These are phyloP conservation scores for Heteronetta atricapilla DNA, from an alignment of 2,113 vertebrate species.

Conservation along the genomic window DNA sequence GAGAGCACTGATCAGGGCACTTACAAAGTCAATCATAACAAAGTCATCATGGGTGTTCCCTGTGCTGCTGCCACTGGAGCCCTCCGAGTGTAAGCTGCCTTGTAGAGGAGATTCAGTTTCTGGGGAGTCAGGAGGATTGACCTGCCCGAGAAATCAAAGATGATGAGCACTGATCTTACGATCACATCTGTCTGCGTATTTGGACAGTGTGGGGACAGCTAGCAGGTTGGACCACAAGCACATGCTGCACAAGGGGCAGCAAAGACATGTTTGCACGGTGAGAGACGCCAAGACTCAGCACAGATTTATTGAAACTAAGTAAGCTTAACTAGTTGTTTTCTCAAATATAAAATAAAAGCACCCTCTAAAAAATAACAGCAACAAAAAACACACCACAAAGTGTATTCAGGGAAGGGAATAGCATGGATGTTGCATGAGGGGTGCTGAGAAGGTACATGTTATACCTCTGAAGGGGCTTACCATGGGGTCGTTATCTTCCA, in stretches of 20 bases:
- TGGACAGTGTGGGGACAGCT: neutral
- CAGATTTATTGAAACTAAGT: neutral
- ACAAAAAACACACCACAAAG: neutral
- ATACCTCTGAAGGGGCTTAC: conserved; percentile 75
- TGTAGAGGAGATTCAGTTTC: conserved; percentile 87
- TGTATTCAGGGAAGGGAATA: neutral
- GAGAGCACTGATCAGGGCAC: conserved; percentile 54
- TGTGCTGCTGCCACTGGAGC: conserved; percentile 85
- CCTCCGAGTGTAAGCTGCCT: conserved; percentile 90
- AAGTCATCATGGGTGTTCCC: conserved; percentile 92
- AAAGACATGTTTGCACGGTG: neutral
- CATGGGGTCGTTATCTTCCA: conserved; percentile 93
- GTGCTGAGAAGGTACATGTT: conserved; percentile 4
- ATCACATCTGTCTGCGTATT: neutral
- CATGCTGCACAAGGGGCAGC: neutral
- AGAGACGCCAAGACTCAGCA: neutral
- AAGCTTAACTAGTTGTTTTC: neutral
- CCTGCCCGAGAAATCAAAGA: conserved; percentile 75
- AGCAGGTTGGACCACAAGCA: neutral
- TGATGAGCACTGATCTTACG: neutral
- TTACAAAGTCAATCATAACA: conserved; percentile 97
- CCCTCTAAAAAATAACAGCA: too few relatives aligned
- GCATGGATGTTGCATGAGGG: neutral
- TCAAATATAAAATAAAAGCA: neutral
- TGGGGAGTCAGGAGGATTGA: conserved; percentile 91